phyloP scores from a whole-genome alignment of 2,888 invertebrate genomes.

The Tinea trinotella region DNA sequence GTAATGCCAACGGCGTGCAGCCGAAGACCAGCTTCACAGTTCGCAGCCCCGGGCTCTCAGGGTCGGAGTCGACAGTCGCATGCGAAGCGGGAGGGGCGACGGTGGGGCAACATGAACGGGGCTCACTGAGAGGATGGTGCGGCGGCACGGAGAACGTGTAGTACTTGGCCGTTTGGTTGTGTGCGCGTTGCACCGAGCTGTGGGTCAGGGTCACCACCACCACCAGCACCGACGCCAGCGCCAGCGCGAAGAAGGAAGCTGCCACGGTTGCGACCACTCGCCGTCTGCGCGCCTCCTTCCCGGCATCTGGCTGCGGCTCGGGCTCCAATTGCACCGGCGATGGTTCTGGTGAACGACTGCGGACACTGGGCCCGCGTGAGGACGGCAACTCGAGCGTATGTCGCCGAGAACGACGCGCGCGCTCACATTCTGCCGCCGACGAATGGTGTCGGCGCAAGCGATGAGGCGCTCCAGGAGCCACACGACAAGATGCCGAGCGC shows the following conservation, averaged over 20 bases:
- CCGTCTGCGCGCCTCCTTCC: slow-evolving; percentile 76
- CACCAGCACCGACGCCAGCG: slow-evolving; percentile 80
- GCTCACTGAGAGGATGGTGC: slow-evolving; percentile 74
- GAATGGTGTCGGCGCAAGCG: slow-evolving; percentile 64
- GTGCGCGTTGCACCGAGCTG: slow-evolving; percentile 75
- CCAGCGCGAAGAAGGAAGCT: slow-evolving; percentile 80
- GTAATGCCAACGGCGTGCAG: slow-evolving; percentile 47
- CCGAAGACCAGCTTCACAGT: slow-evolving; percentile 51
- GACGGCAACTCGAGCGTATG: slow-evolving; percentile 58
- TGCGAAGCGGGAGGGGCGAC: slow-evolving; percentile 72
- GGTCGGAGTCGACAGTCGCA: slow-evolving; percentile 71
- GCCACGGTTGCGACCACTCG: slow-evolving; percentile 80
- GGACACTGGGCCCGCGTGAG: slow-evolving; percentile 60
- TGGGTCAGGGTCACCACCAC: slow-evolving; percentile 85
- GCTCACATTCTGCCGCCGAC: slow-evolving; percentile 63
- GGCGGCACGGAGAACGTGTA: slow-evolving; percentile 76
- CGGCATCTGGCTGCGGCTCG: slow-evolving; percentile 55
- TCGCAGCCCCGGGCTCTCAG: slow-evolving; percentile 67
- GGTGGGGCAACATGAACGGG: slow-evolving; percentile 73
- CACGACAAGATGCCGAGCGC: slow-evolving; percentile 63
- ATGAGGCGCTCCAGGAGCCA: slow-evolving; percentile 58
- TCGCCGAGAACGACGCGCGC: slow-evolving; percentile 58
- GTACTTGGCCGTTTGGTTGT: slow-evolving; percentile 76
- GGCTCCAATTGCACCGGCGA: slow-evolving; percentile 50
- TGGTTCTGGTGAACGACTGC: slow-evolving; percentile 60